phyloP scores from a whole-genome alignment of 1,140 invertebrate species.

The Drosophila mayri region DNA sequence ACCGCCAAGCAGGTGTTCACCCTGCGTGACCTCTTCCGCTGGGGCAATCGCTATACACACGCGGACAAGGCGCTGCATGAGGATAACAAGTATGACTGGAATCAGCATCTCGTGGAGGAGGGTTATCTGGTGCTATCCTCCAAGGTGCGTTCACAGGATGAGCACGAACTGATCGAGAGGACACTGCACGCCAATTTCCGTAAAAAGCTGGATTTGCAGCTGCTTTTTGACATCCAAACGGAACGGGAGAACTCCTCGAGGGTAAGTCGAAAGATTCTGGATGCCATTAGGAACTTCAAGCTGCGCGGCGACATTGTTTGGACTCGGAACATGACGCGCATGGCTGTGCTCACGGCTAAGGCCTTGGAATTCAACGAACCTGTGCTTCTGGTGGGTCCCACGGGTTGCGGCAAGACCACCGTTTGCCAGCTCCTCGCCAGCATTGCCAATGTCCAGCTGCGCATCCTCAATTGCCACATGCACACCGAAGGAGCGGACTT shows the following conservation, averaged over 20 bases:
- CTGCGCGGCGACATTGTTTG: slow-evolving; percentile 95
- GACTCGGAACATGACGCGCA: slow-evolving; percentile 95
- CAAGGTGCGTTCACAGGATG: slow-evolving; percentile 94
- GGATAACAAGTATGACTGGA: slow-evolving; percentile 95
- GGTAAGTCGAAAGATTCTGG: slow-evolving; percentile 91
- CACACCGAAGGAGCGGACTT: slow-evolving; percentile 99
- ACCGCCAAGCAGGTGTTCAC: slow-evolving; percentile 98
- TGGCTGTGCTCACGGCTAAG: slow-evolving; percentile 96
- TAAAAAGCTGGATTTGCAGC: slow-evolving; percentile 89
- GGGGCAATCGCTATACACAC: slow-evolving; percentile 97
- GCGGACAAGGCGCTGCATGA: slow-evolving; percentile 86
- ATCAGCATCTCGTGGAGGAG: slow-evolving; percentile 98
- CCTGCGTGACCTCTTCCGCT: slow-evolving; percentile 97
- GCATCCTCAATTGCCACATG: slow-evolving; percentile 98
- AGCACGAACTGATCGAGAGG: slow-evolving; percentile 90
- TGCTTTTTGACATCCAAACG: slow-evolving; percentile 91
- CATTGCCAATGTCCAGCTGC: slow-evolving; percentile 88
- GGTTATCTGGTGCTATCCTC: slow-evolving; percentile 98
- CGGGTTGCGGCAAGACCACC: slow-evolving; percentile 99
- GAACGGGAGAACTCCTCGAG: slow-evolving; percentile 89
- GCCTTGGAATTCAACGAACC: slow-evolving; percentile 97
- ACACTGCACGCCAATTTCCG: slow-evolving; percentile 95
- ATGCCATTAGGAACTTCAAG: slow-evolving; percentile 87
- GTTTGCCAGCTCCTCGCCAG: slow-evolving; percentile 95
- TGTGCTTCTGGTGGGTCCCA: slow-evolving; percentile 98